Percentiles rank a stretch among this genome's conserved stretches.
Conservation (phyloP, 2,113 vertebrate species). For the Scatophagus argus region DNA sequence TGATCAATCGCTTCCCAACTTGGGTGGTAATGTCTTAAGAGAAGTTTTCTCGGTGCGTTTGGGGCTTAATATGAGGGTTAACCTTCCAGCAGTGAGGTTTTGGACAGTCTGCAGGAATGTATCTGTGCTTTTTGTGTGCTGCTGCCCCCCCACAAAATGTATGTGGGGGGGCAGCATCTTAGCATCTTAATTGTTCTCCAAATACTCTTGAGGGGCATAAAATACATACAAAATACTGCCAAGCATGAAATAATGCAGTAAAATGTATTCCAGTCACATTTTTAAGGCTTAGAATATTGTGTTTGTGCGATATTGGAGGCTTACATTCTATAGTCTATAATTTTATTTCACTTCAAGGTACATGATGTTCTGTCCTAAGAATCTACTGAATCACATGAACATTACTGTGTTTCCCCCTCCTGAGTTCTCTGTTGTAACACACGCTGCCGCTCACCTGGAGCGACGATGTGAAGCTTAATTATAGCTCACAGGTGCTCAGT, state of each 20-base stretch:
- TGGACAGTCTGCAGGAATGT: background rate
- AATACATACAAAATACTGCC: background rate
- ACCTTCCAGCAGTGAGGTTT: background rate
- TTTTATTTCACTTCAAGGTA: background rate
- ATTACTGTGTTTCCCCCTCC: constrained; percentile 20
- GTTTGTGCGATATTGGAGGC: background rate
- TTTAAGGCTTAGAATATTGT: background rate
- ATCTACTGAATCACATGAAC: background rate
- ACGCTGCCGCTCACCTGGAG: constrained; percentile 42
- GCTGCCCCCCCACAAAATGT: too few species aligned
- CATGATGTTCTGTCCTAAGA: background rate
- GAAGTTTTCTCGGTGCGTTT: constrained; percentile 17
- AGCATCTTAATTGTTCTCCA: background rate
- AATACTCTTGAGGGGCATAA: background rate
- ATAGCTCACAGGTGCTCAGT: constrained; percentile 59
- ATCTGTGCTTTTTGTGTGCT: background rate
- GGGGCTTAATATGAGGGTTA: background rate
- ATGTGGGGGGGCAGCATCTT: too few species aligned
- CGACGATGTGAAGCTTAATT: constrained; percentile 56
- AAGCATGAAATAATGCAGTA: background rate
- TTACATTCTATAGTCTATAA: background rate
- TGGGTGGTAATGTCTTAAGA: background rate
- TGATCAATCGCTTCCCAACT: background rate
- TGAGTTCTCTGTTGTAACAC: constrained; percentile 19
- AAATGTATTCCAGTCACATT: background rate